Conservation (phyloP, 2,113 vertebrate genomes). For the Probosciger aterrimus region DNA sequence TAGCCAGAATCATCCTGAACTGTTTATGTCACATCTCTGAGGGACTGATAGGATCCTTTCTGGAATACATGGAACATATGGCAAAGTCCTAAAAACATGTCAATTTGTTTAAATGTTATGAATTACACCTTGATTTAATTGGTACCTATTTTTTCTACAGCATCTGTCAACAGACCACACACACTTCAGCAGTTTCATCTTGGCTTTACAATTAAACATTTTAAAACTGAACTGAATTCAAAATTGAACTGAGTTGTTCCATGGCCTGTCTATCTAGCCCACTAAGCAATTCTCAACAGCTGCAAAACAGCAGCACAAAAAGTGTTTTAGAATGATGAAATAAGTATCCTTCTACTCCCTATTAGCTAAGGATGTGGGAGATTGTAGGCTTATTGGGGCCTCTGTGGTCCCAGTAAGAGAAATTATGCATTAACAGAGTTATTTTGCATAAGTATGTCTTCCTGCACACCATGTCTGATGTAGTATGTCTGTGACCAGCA, state of each 20-base stretch:
- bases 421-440: background rate
- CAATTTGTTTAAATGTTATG: background rate
- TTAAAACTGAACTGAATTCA: background rate
- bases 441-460: background rate
- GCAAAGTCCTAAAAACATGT: background rate
- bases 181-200: background rate
- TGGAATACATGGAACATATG: background rate
- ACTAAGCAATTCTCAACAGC: background rate
- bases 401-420: background rate
- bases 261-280: background rate
- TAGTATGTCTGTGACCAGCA: background rate
- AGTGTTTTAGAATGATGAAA: background rate
- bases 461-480: background rate
- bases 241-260: background rate
- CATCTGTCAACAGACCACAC: background rate
- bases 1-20: background rate
- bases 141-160: background rate
- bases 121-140: background rate
- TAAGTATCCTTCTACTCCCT: background rate
- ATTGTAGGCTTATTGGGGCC: rapidly evolving
- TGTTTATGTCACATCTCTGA: background rate
- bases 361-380: background rate
- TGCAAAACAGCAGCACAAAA: background rate
- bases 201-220: background rate
- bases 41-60: background rate